These are phyloP conservation scores for Eilema griseolum DNA, from an alignment of 2,888 invertebrate genomes.

Conservation along the genomic window DNA sequence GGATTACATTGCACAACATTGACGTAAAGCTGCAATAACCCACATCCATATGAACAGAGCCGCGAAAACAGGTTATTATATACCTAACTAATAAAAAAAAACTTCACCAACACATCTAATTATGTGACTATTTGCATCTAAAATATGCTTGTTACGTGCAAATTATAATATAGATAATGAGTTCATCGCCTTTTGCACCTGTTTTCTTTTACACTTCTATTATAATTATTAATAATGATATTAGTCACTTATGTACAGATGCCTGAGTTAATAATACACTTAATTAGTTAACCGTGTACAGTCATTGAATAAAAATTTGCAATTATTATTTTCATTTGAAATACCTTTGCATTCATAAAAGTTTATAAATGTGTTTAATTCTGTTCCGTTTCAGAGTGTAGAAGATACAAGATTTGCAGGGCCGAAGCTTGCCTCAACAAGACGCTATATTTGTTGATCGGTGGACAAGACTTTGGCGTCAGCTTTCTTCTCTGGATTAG, in stretches of 20 bases:
- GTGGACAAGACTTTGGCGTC: too few species aligned
- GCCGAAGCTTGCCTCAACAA: too few species aligned
- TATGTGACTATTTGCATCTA: background rate
- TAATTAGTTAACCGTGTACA: background rate
- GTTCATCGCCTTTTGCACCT: background rate
- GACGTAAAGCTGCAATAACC: too few species aligned
- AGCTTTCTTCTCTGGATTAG: too few species aligned
- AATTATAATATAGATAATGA: background rate
- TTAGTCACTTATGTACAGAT: background rate
- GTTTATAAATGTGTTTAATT: too few species aligned
- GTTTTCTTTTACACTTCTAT: background rate
- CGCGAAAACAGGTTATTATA: too few species aligned
- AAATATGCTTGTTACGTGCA: slow-evolving; percentile 1
- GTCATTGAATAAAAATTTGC: background rate
- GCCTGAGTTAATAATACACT: background rate
- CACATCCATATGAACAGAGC: too few species aligned
- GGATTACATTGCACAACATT: too few species aligned
- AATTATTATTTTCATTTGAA: background rate
- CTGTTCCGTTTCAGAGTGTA: too few species aligned
- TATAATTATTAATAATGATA: background rate
- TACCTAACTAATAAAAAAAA: too few species aligned
- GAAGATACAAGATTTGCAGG: too few species aligned
- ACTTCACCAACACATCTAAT: background rate
- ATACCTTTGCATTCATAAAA: background rate
- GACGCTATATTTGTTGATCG: too few species aligned